Base-by-base conservation (phyloP, 1,140 invertebrate genomes). In the Notospermus geniculatus region DNA sequence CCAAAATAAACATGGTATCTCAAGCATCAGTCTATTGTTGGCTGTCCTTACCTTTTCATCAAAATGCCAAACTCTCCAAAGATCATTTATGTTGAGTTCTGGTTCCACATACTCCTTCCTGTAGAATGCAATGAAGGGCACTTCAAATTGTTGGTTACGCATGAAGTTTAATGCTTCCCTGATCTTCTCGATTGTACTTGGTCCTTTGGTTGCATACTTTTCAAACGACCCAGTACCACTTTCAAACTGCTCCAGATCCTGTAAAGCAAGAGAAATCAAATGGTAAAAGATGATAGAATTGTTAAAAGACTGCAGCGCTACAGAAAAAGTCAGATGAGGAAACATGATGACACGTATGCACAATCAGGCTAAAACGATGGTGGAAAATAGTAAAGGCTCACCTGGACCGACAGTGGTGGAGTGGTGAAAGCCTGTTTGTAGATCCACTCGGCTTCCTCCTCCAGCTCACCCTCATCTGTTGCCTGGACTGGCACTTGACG, bases 81-180 rank as follows among this genome's bases (percentile, higher is more conserved):
- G 80, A 77, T 98, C 96, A 72, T 94, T 93, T 23, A 98, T 94
- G 60, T 89, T 93, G 11, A 99, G 79, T 71, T 97, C 94, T 0
- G 94, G 93, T 71, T 93, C 88, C 0, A 98, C 92, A 75, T 98
- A 96, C 79, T 99, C 97, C 81, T 99, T 99, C 27, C 97, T 86
- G 74, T 99, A 99, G 78, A 97, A 98, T 0, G 95, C 92, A 70
- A 99, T 99, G 74, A 99, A 99, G 0, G 97, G 95, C 27, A 98
- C 95, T 83, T 98, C 95, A 70, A 95, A 85, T 36, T 92, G 88
- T 70, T 96, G 91, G 81, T 97, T 97, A 17, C 96, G 83, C 86
- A 99, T 97, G 72, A 97, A 97, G 66, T 96, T 92, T 0, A 99
- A 80, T 0, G 94, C 92, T 80, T 97, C 93, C 53, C 90, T 89